Evolutionary conservation across 1,140 invertebrate genomes (phyloP).

Genomic region (Leptoteleia sp.): DNA sequence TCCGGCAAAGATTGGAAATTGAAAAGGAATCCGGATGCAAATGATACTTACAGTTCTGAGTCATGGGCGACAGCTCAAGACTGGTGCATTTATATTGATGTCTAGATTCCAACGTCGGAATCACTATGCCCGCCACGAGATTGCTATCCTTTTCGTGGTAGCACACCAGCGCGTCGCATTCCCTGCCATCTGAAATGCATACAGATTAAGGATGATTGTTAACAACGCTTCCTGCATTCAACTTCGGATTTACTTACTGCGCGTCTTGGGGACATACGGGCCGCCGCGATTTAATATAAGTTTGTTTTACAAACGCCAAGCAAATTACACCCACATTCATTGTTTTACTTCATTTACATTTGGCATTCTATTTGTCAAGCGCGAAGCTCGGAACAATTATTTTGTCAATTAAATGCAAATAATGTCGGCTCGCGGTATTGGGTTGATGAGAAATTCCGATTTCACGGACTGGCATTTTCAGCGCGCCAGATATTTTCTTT

Average conservation of each 20-base stretch:
- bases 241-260: constrained; percentile 20
- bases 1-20: constrained; percentile 15
- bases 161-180: constrained; percentile 79
- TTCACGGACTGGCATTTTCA: too few species aligned
- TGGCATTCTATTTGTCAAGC: constrained; percentile 1
- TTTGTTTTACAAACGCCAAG: constrained; percentile 26
- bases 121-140: constrained; percentile 74
- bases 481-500: too few species aligned
- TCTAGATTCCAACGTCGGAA: constrained; percentile 77
- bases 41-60: constrained; percentile 75
- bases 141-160: constrained; percentile 80
- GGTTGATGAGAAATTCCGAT: constrained; percentile 1
- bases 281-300: constrained; percentile 18
- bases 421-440: background rate
- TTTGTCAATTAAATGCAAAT: constrained; percentile 24
- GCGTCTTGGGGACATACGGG: constrained; percentile 12
- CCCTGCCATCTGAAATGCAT: constrained; percentile 78
- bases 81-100: constrained; percentile 78
- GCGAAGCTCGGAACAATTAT: background rate
- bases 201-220: constrained; percentile 54
- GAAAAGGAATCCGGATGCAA: constrained; percentile 18
- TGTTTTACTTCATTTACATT: constrained; percentile 21
- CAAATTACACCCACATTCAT: constrained; percentile 10
- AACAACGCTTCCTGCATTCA: constrained; percentile 36
- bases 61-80: constrained; percentile 74